These are phyloP conservation scores for Toxotes chatareus DNA, from an alignment of 2,113 vertebrate genomes.

Conservation along the genomic window DNA sequence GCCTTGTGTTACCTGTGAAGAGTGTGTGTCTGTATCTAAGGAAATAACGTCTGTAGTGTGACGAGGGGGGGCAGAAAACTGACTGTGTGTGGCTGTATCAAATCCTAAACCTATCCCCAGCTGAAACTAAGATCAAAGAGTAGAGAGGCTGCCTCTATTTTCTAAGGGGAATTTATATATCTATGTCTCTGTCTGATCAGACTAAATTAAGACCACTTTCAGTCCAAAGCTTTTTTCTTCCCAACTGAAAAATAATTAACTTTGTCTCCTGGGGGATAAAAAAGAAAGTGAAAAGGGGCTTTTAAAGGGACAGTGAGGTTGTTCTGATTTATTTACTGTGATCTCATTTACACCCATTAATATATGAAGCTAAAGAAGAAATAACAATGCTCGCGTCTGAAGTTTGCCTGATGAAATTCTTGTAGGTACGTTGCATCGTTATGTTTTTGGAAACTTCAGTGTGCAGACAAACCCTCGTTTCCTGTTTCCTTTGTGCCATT, in stretches of 20 bases:
- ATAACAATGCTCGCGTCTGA: neutral
- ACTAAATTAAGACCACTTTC: conserved; percentile 11
- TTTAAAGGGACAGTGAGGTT: neutral
- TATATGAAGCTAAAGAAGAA: neutral
- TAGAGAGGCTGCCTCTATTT: conserved; percentile 21
- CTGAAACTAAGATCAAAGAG: conserved; percentile 54
- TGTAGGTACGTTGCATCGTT: neutral
- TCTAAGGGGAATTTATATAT: conserved; percentile 23
- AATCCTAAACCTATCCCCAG: conserved; percentile 48
- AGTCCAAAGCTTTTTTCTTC: conserved; percentile 17
- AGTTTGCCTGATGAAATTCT: too few species aligned
- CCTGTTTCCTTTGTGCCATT: neutral
- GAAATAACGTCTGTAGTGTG: conserved; percentile 31
- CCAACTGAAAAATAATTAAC: neutral
- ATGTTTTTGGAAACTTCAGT: neutral
- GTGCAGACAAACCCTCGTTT: too few species aligned
- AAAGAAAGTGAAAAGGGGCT: neutral
- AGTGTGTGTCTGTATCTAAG: neutral
- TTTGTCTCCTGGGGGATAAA: neutral
- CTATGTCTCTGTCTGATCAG: conserved; percentile 31
- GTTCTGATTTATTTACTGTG: neutral
- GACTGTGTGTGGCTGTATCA: conserved; percentile 30
- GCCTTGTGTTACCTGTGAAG: conserved; percentile 30
- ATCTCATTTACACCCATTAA: neutral
- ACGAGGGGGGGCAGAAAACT: neutral